Conservation (phyloP, 2,888 invertebrate species). For the Deilephila elpenor region DNA sequence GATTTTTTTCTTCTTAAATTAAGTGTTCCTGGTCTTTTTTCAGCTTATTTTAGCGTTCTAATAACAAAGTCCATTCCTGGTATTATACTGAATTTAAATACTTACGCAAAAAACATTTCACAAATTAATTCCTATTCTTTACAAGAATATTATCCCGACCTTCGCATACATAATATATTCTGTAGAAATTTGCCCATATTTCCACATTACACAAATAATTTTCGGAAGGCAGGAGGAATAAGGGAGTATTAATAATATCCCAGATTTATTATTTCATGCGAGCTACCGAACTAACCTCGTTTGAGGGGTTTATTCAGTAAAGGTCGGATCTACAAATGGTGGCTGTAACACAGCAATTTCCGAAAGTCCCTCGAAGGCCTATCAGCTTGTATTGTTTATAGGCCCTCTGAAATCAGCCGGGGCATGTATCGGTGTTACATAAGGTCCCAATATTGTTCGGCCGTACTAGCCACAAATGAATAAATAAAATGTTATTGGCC, state of each 20-base stretch:
- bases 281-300: constrained; percentile 20
- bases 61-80: too few relatives aligned
- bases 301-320: constrained; percentile 24
- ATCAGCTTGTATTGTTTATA: constrained; percentile 14
- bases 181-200: constrained; percentile 1
- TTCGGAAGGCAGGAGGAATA: constrained; percentile 32
- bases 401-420: not conserved
- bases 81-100: not conserved
- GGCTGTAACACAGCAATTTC: constrained; percentile 21
- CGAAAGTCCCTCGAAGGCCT: constrained; percentile 17
- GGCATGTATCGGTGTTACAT: constrained; percentile 28
- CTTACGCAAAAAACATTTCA: not conserved
- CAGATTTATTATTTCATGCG: constrained; percentile 35
- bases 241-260: constrained; percentile 38
- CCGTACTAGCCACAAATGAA: constrained; percentile 38
- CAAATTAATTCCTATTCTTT: not conserved
- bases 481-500: constrained; percentile 40
- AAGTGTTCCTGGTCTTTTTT: too few relatives aligned
- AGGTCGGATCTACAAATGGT: constrained; percentile 17
- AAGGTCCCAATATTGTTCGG: constrained; percentile 39
- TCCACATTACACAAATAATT: constrained; percentile 10
- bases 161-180: constrained; percentile 6
- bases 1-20: too few relatives aligned
- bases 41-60: too few relatives aligned
- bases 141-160: not conserved